Percentiles rank a stretch among this genome's conserved stretches.
phyloP scores from a whole-genome alignment of 2,888 invertebrate species.

The Scaptomyza polygonia region DNA sequence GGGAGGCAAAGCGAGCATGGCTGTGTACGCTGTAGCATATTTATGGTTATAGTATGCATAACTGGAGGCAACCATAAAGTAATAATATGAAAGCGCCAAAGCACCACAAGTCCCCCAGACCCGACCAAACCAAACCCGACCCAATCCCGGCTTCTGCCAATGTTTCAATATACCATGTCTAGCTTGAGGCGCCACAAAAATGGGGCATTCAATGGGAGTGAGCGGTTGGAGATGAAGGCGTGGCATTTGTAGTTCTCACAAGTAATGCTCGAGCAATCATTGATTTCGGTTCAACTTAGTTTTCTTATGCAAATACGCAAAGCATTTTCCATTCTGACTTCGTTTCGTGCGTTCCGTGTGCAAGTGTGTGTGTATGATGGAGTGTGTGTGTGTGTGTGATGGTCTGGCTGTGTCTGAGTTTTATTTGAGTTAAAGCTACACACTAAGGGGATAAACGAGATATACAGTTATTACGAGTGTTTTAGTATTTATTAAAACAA shows the following conservation, averaged over 20 bases:
- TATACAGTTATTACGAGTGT: slow-evolving; percentile 47
- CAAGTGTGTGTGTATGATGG: slow-evolving; percentile 5
- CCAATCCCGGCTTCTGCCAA: slow-evolving; percentile 15
- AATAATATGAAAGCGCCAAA: slow-evolving; percentile 72
- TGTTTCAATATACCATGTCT: slow-evolving; percentile 60
- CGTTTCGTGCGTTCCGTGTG: slow-evolving; percentile 17
- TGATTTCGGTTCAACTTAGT: slow-evolving; percentile 76
- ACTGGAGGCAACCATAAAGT: slow-evolving; percentile 79
- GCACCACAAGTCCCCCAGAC: slow-evolving; percentile 10
- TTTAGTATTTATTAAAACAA: slow-evolving; percentile 69
- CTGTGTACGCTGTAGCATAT: slow-evolving; percentile 61
- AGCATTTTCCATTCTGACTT: slow-evolving; percentile 69
- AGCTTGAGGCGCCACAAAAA: slow-evolving; percentile 28
- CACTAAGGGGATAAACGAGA: slow-evolving; percentile 49
- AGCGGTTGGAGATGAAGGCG: slow-evolving; percentile 39
- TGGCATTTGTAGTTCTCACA: slow-evolving; percentile 65
- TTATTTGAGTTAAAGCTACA: slow-evolving; percentile 55
- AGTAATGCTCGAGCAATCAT: slow-evolving; percentile 74
- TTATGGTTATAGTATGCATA: slow-evolving; percentile 79
- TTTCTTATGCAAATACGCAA: slow-evolving; percentile 76
- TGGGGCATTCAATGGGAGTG: neutral
- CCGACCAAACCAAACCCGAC: slow-evolving; percentile 1
- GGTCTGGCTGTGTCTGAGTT: slow-evolving; percentile 12
- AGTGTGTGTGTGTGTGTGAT: slow-evolving; percentile 9
- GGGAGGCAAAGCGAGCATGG: slow-evolving; percentile 32